Evolutionary conservation across 2,113 vertebrate genomes (phyloP), one percentile per base, ranked within the genome.

Genomic region (Serilophus lunatus): DNA sequence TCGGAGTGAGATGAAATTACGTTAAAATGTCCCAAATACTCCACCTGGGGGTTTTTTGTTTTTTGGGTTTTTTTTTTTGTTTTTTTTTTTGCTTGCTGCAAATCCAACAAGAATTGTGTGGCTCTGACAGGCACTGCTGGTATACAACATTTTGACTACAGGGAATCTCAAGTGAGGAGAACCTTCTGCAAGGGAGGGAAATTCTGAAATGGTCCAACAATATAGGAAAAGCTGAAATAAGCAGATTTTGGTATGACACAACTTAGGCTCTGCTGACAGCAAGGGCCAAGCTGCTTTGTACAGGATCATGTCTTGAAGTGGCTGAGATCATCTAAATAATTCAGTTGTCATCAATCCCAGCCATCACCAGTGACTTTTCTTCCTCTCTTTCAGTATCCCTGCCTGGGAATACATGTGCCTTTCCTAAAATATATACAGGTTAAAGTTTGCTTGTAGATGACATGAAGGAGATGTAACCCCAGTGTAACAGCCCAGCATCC

Each of bases 41-140:
- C 42, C 53, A 88, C 50, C 70, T 82, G 38, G 50, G 29, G n/a
- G n/a, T n/a, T n/a, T n/a, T n/a, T n/a, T n/a, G n/a, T n/a, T n/a
- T n/a, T n/a, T n/a, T 6, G 25, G 13, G 15, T 28, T 51, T 15
- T 9, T 14, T 28, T n/a, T 33, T 31, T 64, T 33, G 13, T 19
- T 44, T 42, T 35, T 61, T 76, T 66, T 29, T 51, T 74, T 36
- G 9, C 23, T 82, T 53, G 4, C 69, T 64, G 14, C 12, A 86
- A 85, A 84, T 31, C 44, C 2, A 7, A 38, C 31, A 83, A 26
- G 29, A 89, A 64, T 79, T 45, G 18, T 50, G 24, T 4, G 3
- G 18, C 19, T 69, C 45, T 57, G 31, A 69, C 12, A 54, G 45
- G 12, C 5, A 9, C 13, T 0, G 0, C 20, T 31, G 19, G 10